These are phyloP conservation scores for Himantopus leucocephalus DNA, from an alignment of 2,113 vertebrate genomes.

Conservation along the genomic window DNA sequence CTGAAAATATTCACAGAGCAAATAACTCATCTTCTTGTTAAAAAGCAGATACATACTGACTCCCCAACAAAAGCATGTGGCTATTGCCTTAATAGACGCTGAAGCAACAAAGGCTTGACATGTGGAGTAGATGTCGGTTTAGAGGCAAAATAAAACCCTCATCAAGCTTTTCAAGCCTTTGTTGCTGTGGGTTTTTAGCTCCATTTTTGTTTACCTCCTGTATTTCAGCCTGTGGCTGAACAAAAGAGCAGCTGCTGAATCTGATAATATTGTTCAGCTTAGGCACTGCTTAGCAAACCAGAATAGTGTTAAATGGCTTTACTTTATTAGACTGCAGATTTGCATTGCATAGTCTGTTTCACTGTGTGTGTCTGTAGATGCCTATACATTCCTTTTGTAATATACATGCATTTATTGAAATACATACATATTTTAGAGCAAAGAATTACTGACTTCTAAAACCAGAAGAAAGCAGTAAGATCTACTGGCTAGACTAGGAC, in stretches of 20 bases:
- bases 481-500: not conserved
- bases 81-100: not conserved
- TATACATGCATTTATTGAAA: not conserved
- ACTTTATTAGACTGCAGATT: not conserved
- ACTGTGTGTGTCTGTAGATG: not conserved
- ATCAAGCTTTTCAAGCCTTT: not conserved
- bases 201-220: not conserved
- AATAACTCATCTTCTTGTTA: not conserved
- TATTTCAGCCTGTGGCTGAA: conserved; percentile 7
- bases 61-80: not conserved
- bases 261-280: not conserved
- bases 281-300: not conserved
- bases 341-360: not conserved
- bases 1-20: not conserved
- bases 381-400: not conserved
- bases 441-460: not conserved
- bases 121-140: not conserved
- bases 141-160: not conserved
- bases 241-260: conserved; percentile 38
- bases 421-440: not conserved
- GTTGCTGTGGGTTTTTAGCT: not conserved
- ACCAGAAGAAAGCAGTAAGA: not conserved
- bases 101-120: not conserved
- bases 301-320: not conserved
- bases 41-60: not conserved